Conservation (phyloP, 1,140 invertebrate species). For the Pentalonia nigronervosa region DNA sequence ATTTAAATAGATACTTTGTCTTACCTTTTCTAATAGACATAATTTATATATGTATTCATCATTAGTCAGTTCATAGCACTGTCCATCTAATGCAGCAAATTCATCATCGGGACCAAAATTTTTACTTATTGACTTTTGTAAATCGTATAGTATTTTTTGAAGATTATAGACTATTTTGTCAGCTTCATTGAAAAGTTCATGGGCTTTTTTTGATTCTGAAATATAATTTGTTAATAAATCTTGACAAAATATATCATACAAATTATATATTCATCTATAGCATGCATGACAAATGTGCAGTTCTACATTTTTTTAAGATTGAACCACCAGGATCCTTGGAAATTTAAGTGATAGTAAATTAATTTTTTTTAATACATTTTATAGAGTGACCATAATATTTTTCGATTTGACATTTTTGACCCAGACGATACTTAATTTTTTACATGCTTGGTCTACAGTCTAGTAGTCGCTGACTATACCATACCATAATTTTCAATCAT, state of each 20-base stretch:
- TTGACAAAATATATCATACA: neutral
- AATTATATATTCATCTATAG: neutral
- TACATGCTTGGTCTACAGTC: neutral
- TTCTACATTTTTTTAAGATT: neutral
- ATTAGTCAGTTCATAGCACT: constrained; percentile 92
- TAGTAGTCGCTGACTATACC: neutral
- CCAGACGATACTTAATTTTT: neutral
- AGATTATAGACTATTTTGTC: constrained; percentile 80
- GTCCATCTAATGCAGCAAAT: constrained; percentile 84
- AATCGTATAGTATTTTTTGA: constrained; percentile 78
- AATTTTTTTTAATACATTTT: neutral
- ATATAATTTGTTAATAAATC: constrained; percentile 67
- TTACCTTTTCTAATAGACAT: constrained; percentile 89
- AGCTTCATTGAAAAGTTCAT: constrained; percentile 80
- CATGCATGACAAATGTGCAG: neutral
- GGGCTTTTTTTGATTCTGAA: constrained; percentile 78
- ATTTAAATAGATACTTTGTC: neutral
- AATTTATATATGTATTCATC: constrained; percentile 94
- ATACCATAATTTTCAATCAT: neutral
- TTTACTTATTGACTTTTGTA: constrained; percentile 78
- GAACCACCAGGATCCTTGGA: neutral
- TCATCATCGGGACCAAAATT: constrained; percentile 93
- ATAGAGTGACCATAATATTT: neutral
- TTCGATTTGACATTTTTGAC: neutral
- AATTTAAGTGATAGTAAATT: neutral